A percentile compares a stretch with the other conserved stretches of the same genome.
phyloP scores from a whole-genome alignment of 1,140 invertebrate genomes.

The Cryptotermes secundus region DNA sequence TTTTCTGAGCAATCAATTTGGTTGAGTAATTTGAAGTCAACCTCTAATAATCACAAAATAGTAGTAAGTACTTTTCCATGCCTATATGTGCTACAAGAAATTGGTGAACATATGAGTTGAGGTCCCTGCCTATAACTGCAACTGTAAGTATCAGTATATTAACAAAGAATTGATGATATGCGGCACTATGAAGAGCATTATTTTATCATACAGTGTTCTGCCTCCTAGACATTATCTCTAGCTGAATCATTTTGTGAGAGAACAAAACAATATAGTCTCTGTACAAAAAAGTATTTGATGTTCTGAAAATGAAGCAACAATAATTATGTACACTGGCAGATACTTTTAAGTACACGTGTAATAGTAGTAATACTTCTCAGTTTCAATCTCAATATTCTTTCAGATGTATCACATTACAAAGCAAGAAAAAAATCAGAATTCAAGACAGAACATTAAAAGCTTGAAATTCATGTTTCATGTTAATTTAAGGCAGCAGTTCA shows the following conservation, averaged over 20 bases:
- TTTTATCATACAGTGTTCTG: neutral
- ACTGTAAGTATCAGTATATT: neutral
- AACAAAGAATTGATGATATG: neutral
- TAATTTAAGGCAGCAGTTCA: neutral
- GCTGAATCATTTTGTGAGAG: neutral
- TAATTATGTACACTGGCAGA: constrained; percentile 9
- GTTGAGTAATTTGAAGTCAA: constrained; percentile 3
- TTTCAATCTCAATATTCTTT: neutral
- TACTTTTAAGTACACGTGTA: neutral
- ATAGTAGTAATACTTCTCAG: neutral
- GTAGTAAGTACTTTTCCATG: neutral
- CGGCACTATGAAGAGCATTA: neutral
- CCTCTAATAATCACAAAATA: neutral
- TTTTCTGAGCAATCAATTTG: neutral
- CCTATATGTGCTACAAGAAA: neutral
- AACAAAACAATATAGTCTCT: neutral
- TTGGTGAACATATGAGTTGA: neutral
- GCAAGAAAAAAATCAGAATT: neutral
- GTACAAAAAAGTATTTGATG: neutral
- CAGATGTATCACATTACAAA: neutral
- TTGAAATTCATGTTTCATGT: neutral
- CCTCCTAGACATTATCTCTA: neutral
- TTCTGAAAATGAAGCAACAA: constrained; percentile 12
- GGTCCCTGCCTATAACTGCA: neutral
- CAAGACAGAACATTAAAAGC: neutral